phyloP scores from a whole-genome alignment of 2,113 vertebrate species.

The Hepsetus odoe region DNA sequence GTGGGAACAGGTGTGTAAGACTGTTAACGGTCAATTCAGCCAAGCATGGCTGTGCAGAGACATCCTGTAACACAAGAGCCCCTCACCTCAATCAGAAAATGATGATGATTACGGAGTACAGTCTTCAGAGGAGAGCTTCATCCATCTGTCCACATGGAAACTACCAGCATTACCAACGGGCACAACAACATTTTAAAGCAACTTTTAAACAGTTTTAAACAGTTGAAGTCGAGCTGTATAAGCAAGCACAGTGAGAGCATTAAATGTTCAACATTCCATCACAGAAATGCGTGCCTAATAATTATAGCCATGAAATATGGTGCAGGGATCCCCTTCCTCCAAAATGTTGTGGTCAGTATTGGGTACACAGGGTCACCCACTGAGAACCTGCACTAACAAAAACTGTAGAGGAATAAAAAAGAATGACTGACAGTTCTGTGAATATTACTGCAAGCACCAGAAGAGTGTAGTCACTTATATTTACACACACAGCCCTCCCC shows the following conservation, averaged over 20 bases:
- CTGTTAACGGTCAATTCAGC: constrained; percentile 43
- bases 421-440: no score
- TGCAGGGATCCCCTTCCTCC: not conserved
- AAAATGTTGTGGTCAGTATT: not conserved
- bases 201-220: not conserved
- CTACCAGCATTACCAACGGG: constrained; percentile 12
- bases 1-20: constrained; percentile 54
- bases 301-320: constrained; percentile 2
- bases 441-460: no score
- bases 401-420: no score
- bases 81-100: not conserved
- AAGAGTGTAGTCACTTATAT: not conserved
- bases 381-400: not conserved
- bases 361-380: not conserved
- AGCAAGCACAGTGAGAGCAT: not conserved
- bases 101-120: not conserved
- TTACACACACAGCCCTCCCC: no score
- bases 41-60: constrained; percentile 33
- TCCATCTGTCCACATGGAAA: constrained; percentile 28
- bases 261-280: constrained; percentile 12
- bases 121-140: not conserved
- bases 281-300: not conserved
- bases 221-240: no score
- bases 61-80: constrained; percentile 20
- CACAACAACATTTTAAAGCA: not conserved